A percentile compares a stretch with the other conserved stretches of the same genome.
Conservation (phyloP, 2,888 invertebrate species). For the Trilocha varians region DNA sequence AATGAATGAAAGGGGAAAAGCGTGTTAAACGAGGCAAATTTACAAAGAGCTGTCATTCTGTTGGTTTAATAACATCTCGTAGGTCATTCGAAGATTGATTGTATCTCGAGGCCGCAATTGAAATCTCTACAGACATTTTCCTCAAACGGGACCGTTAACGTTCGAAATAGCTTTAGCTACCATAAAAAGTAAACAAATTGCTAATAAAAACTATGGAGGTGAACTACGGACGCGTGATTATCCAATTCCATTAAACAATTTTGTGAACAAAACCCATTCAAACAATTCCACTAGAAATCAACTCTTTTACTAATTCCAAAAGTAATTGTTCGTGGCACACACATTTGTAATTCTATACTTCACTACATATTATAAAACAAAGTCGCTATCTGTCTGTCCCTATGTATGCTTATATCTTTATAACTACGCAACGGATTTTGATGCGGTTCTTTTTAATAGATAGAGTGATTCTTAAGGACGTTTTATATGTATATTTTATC, state of each 20-base stretch:
- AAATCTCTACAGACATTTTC: constrained; percentile 6
- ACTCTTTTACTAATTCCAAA: not conserved
- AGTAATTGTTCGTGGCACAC: no score
- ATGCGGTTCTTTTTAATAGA: no score
- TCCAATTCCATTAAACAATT: constrained; percentile 1
- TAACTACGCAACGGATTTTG: no score
- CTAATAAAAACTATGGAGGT: constrained; percentile 5
- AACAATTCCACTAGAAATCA: not conserved
- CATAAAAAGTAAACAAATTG: constrained; percentile 4
- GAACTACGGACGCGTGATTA: constrained; percentile 2
- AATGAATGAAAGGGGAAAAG: constrained; percentile 5
- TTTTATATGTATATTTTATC: no score
- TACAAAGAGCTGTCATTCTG: not conserved
- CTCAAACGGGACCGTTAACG: constrained; percentile 4
- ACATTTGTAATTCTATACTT: no score
- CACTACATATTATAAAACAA: no score
- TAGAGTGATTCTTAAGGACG: no score
- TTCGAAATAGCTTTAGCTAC: constrained; percentile 3
- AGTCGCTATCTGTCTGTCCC: no score
- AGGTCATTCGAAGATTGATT: not conserved
- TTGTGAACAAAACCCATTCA: constrained; percentile 2
- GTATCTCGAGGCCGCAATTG: not conserved
- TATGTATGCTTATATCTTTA: no score
- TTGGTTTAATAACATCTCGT: not conserved
- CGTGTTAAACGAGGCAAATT: not conserved